Conservation (phyloP, 2,797 vertebrate species). For the Danio choprae region DNA sequence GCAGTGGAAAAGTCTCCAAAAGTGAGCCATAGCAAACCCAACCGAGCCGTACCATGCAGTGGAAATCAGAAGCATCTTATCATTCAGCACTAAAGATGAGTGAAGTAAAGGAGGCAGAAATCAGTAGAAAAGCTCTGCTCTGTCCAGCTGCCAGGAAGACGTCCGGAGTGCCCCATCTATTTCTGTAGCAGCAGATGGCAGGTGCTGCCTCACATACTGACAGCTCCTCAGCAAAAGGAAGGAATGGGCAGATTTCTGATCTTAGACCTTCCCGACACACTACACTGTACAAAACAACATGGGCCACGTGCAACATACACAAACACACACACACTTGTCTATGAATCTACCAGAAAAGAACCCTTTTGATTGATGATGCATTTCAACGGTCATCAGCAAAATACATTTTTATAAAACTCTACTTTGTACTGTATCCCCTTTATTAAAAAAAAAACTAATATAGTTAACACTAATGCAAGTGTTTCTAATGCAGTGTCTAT, state of each 20-base stretch:
- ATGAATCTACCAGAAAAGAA: neutral
- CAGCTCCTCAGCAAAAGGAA: slow-evolving; percentile 80
- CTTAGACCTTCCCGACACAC: slow-evolving; percentile 70
- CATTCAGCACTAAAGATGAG: slow-evolving; percentile 52
- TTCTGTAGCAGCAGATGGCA: slow-evolving; percentile 83
- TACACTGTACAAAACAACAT: slow-evolving; percentile 60
- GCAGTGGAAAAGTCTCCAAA: too few species aligned
- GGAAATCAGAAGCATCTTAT: neutral
- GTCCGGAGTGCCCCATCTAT: slow-evolving; percentile 73
- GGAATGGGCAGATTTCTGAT: slow-evolving; percentile 79
- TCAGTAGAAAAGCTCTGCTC: slow-evolving; percentile 41
- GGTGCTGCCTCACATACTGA: slow-evolving; percentile 75
- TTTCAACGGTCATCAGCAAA: too few species aligned
- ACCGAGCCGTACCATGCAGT: too few species aligned
- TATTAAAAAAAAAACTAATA: too few species aligned
- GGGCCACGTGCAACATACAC: slow-evolving; percentile 44
- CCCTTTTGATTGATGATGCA: too few species aligned
- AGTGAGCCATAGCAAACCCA: too few species aligned
- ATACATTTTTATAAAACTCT: too few species aligned
- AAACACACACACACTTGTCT: neutral
- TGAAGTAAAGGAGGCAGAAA: slow-evolving; percentile 8
- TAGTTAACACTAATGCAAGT: too few species aligned
- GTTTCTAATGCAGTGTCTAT: too few species aligned
- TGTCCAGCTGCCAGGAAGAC: slow-evolving; percentile 75
- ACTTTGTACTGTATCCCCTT: too few species aligned